Base-by-base conservation (phyloP, 2,113 vertebrate genomes). In the Gobiocypris rarus region DNA sequence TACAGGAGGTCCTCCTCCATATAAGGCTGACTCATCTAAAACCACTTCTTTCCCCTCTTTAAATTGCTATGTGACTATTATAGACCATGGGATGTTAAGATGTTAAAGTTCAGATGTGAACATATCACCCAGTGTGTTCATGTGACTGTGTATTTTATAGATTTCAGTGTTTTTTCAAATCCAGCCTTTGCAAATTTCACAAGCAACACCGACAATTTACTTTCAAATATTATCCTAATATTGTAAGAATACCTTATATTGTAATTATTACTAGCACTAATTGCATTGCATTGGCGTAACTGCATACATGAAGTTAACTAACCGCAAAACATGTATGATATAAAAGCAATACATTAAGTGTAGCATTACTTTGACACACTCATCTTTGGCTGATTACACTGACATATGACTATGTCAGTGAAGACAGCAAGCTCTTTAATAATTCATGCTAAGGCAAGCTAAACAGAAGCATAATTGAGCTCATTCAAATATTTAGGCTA, bases 1-100 rank as follows among this genome's bases (percentile, higher is more conserved):
- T 70, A 79, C 9, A 69, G 63, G 65, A 73, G 71, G n/a, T 74
- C 75, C 74, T 87, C 75, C 83, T 56, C 86, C 74, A 43, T 73
- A 43, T 19, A 26, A 70, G 9, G 43, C n/a, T 81, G 86, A 87
- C 84, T 87, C 84, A 87, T 80, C 50, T 59, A 43, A 73, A 83
- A 56, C n/a, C 45, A 54, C 56, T 73, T 82, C 56, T 76, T 50
- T 75, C 3, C 56, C 48, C 43, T 58, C 56, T 81, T 82, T 82
- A 58, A 54, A 73, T 73, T 63, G 45, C 84, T 54, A 19, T 31
- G 24, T 74, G 50, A 75, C 45, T 78, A 41, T 84, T 79, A 70
- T 34, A 31, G 80, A 50, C 41, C 56, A 65, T 5, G 24, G 24
- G 24, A 65, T 45, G 77, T 45, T 48, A 67, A 67, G 38, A 67